Base-by-base conservation (phyloP, 2,113 vertebrate genomes). In the Zootoca vivipara region DNA sequence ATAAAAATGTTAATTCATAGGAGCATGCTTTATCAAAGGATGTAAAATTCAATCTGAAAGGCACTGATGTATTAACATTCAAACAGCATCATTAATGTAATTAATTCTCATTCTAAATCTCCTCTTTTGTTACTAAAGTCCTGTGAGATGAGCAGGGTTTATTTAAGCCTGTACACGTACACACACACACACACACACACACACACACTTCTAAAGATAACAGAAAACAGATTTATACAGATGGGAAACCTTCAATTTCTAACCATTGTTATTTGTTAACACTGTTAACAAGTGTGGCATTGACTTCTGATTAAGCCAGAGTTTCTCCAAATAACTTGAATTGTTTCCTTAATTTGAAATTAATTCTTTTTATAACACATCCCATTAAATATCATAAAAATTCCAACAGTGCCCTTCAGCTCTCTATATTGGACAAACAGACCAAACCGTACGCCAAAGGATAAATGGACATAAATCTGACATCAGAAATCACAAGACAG, bases 1-100 rank as follows among this genome's bases (percentile, higher is more conserved):
- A 62, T 46, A 72, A 83, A 77, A 67, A 81, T 69, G 69, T 77
- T 82, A 85, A 87, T 91, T 79, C 85, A 73, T 82, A 84, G 73
- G 74, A 77, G 65, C 83, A 81, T 73, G 67, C 67, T 90, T 87
- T n/a, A 87, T 87, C 83, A 85, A n/a, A 87, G 46, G 20, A 82
- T n/a, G 87, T 74, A 28, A 28, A 46, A 15, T n/a, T 35, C 35
- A 42, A 67, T 90, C 72, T 77, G 38, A 83, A 92, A 83, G 62
- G 42, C 72, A 88, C 0, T 1, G 64, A 62, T 89, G 38, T 75
- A 89, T 81, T 89, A 85, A 89, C 65, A 84, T 86, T 82, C 85
- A 83, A 78, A 73, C 16, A 84, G 1, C 1, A 35, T 64, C 4
- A 18, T 83, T 87, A 75, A 88, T 28, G 42, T 72, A 91, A 93